Evolutionary conservation across 2,113 vertebrate species (phyloP), one percentile per base, ranked within the genome.

Genomic region (Scomber japonicus): DNA sequence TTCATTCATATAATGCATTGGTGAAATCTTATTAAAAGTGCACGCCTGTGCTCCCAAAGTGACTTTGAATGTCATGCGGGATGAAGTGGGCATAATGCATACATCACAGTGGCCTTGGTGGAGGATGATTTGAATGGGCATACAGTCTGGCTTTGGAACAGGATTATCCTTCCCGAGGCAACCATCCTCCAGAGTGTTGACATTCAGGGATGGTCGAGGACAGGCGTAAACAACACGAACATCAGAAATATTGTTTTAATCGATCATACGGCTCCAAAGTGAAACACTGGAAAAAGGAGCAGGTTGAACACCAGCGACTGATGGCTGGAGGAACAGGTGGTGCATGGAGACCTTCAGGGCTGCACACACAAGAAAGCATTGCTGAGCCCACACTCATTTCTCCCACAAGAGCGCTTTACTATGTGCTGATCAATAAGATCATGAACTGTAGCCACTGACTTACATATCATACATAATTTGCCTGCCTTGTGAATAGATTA

Each of bases 1-100:
- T 88, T 90, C 91, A 92, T 93, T 87, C 91, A 84, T 92, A 89
- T 93, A 93, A 94, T 94, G 93, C 91, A 83, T 86, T 88, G 78
- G 80, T 80, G 80, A 91, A 93, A 94, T 93, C 90, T 75, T 86
- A 93, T 94, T 92, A 93, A 92, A 93, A 91, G 84, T 88, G 82
- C 86, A 90, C 45, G 84, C 82, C 72, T 75, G 69, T 79, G 67
- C 82, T 91, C 84, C 78, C 88, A 92, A 93, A 92, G 91, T 94
- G 91, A 93, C 91, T 93, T 92, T 93, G 88, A 93, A 91, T 91
- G 89, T 92, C 88, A 87, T 30, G 30, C 56, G 51, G 89, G 88
- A 91, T 87, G 88, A 91, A 91, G 86, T 86, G 88, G 87, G 86
- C 82, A 90, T 88, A 89, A 81, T 83, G 81, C 82, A 82, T 81